Evolutionary conservation across 2,888 invertebrate species (phyloP).

Genomic region (Eumacrocentrus americanus): DNA sequence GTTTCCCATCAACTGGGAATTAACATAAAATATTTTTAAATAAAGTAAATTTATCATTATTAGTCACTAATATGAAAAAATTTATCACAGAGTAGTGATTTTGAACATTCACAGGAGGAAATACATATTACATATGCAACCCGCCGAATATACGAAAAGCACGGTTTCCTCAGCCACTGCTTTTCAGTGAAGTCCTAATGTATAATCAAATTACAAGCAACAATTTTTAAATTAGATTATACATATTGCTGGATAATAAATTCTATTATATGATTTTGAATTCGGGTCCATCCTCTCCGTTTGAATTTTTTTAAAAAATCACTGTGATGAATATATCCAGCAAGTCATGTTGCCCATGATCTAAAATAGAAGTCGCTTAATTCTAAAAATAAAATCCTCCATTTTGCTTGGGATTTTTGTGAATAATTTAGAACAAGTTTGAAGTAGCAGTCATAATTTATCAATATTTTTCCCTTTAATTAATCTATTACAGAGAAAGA

Average conservation of each 20-base stretch:
- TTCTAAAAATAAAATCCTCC: slow-evolving; percentile 4
- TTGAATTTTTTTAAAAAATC: too few relatives aligned
- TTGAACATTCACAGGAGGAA: background rate
- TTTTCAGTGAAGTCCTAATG: background rate
- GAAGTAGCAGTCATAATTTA: background rate
- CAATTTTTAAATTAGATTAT: background rate
- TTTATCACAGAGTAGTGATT: background rate
- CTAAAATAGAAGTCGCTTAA: background rate
- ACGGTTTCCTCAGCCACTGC: too few relatives aligned
- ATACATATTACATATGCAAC: too few relatives aligned
- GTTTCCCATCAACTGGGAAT: too few relatives aligned
- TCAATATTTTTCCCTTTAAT: background rate
- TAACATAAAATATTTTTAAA: too few relatives aligned
- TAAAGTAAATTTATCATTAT: background rate
- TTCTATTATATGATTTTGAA: too few relatives aligned
- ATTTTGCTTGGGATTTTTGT: too few relatives aligned
- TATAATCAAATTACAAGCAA: background rate
- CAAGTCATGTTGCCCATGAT: slow-evolving; percentile 2
- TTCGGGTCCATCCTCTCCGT: too few relatives aligned
- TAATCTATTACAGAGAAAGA: background rate
- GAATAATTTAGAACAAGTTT: background rate
- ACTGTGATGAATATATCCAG: too few relatives aligned
- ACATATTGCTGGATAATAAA: too few relatives aligned
- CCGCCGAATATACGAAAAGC: too few relatives aligned
- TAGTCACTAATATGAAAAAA: background rate